Base-by-base conservation (phyloP, 2,113 vertebrate genomes). In the Rhinichthys klamathensis region DNA sequence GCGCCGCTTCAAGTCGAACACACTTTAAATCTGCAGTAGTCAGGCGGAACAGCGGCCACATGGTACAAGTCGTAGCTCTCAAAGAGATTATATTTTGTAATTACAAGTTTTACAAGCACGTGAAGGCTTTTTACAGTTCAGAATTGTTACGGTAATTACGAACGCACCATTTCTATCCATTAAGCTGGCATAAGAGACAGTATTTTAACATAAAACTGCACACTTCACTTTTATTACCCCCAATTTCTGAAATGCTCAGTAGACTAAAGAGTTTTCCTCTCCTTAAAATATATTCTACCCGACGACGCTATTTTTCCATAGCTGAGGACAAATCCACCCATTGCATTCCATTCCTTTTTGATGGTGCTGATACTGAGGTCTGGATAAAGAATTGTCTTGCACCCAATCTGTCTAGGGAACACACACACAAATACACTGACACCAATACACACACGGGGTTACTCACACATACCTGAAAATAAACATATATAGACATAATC, bases 301-400 rank as follows among this genome's bases (percentile, higher is more conserved):
- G 0, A 38, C 18, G 38, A 9, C 1, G 6, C 46, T 6, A 60
- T 78, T 27, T 78, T 32, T 60, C 3, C 54, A 79, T 38, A 41
- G 76, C 54, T 38, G 21, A 60, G 11, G 32, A 60, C 6, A 60
- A 79, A 60, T 79, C 32, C 75, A 78, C 30, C 76, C 76, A 16
- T 60, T 13, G 51, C 30, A 78, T 79, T 60, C 76, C 54, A 15
- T 11, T 38, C 21, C 12, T 78, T 79, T 54, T 79, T 60, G 54
- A 79, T 54, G 54, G 30, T n/a, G 25, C 32, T 60, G 74, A 79
- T 80, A 86, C 87, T 87, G 86, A 74, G 70, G 9, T 6, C 58
- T 18, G 74, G 87, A 92, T 93, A 90, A 91, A 85, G 38, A 76
- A 79, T 88, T 88, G 85, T 89, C 89, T 90, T 85, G 75, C 80